A percentile compares a stretch with the other conserved stretches of the same genome.
phyloP scores from a whole-genome alignment of 2,888 invertebrate species.

The Nezara viridula region DNA sequence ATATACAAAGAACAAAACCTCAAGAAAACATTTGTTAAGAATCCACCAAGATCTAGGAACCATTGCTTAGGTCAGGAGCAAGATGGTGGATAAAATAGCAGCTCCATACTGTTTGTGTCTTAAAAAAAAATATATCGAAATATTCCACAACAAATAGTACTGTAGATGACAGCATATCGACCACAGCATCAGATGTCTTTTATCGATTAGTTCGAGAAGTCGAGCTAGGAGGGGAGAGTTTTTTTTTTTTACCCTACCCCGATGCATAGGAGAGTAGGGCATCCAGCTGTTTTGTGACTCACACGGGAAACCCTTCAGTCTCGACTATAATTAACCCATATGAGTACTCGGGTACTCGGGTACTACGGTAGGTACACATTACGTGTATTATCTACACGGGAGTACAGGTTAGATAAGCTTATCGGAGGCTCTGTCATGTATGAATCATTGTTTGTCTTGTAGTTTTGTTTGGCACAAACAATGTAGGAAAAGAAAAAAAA shows the following conservation, averaged over 20 bases:
- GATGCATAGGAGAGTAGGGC: slow-evolving; percentile 44
- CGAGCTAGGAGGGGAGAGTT: not conserved
- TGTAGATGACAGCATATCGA: slow-evolving; percentile 35
- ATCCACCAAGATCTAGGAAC: slow-evolving; percentile 25
- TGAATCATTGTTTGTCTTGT: slow-evolving; percentile 12
- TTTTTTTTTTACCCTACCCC: slow-evolving; percentile 29
- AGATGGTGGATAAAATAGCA: slow-evolving; percentile 43
- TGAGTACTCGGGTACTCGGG: not conserved
- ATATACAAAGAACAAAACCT: not conserved
- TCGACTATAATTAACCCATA: slow-evolving; percentile 21
- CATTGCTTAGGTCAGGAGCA: slow-evolving; percentile 34
- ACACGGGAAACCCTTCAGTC: slow-evolving; percentile 46
- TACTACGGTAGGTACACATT: not conserved
- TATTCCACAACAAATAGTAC: not conserved
- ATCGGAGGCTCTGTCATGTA: not conserved
- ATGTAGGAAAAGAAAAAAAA: not conserved
- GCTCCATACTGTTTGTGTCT: too few species aligned
- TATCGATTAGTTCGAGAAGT: slow-evolving; percentile 49
- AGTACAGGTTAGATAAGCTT: slow-evolving; percentile 30
- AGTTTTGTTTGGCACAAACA: not conserved
- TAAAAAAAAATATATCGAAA: not conserved
- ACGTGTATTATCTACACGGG: not conserved
- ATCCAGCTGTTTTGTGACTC: slow-evolving; percentile 45
- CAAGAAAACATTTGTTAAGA: slow-evolving; percentile 38
- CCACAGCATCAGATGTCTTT: slow-evolving; percentile 42